These are phyloP conservation scores for Sebastes wilsoni DNA, from an alignment of 2,797 vertebrate species.

Conservation along the genomic window DNA sequence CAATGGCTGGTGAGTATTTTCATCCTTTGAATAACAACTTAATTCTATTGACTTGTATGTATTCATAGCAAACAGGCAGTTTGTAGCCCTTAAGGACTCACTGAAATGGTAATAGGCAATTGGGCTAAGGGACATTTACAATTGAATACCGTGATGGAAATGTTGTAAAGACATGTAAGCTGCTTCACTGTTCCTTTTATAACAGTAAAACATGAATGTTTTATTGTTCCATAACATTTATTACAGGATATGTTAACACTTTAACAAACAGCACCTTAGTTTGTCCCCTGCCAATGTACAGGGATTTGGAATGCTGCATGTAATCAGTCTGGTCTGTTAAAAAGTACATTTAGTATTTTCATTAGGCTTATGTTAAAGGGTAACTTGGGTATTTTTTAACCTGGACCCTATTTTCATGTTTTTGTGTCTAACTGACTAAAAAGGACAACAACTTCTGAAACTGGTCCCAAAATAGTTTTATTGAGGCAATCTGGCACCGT, in stretches of 20 bases:
- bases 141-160: background rate
- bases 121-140: background rate
- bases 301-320: background rate
- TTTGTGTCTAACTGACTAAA: background rate
- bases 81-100: background rate
- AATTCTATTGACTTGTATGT: background rate
- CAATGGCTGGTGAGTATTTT: slow-evolving; percentile 66
- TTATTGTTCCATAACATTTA: background rate
- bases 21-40: background rate
- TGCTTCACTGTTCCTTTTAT: background rate
- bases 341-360: background rate
- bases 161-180: background rate
- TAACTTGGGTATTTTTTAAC: no score
- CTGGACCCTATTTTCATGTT: background rate
- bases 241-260: background rate
- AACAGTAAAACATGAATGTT: background rate
- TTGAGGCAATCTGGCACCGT: no score
- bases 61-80: background rate
- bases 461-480: background rate
- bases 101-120: background rate
- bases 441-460: background rate
- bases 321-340: background rate
- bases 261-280: background rate
- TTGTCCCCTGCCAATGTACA: background rate
- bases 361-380: background rate